Base-by-base conservation (phyloP, 2,888 invertebrate genomes). In the Drosophila dives region DNA sequence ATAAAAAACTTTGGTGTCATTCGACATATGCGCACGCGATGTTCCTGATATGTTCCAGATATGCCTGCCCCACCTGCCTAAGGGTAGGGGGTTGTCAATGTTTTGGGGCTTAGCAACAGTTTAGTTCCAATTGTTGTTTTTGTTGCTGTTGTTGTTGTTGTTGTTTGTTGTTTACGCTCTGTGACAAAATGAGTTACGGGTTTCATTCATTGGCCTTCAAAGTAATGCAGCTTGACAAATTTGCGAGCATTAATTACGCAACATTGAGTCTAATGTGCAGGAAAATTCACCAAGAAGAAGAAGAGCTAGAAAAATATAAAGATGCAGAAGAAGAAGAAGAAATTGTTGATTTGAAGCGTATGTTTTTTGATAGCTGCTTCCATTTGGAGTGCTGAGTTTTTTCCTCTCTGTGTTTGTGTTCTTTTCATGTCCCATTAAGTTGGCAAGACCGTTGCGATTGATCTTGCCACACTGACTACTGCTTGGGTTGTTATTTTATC, bases 161-260 rank as follows among this genome's bases (percentile, higher is more conserved):
- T 45, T 45, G 45, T 4, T 45, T 45, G 45, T 77, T 87, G 76
- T 76, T 87, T 75, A 71, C 75, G 72, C 75, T 69, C 72, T 74
- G 87, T 87, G 87, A 85, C 85, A 85, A 85, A 87, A 85, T 87
- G 85, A 85, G 87, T 85, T 85, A 85, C 85, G 81, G 86, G 85
- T 87, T 85, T 81, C 83, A 83, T 84, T 79, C 87, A 85, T 80
- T 79, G 83, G 64, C 71, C 67, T 63, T 55, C 56, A n/a, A 42
- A 42, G 58, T 71, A 90, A 89, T 90, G 89, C 89, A 84, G 77
- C 86, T 86, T 87, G 90, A 90, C 83, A 90, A 90, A 90, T 90
- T 77, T 80, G 74, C 71, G 77, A 68, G 79, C 87, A 90, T 90
- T 90, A 90, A 90, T 90, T 90, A 87, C 86, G 90, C 90, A 82